These are phyloP conservation scores for Penaeus vannamei DNA, from an alignment of 1,140 invertebrate species.

Conservation along the genomic window DNA sequence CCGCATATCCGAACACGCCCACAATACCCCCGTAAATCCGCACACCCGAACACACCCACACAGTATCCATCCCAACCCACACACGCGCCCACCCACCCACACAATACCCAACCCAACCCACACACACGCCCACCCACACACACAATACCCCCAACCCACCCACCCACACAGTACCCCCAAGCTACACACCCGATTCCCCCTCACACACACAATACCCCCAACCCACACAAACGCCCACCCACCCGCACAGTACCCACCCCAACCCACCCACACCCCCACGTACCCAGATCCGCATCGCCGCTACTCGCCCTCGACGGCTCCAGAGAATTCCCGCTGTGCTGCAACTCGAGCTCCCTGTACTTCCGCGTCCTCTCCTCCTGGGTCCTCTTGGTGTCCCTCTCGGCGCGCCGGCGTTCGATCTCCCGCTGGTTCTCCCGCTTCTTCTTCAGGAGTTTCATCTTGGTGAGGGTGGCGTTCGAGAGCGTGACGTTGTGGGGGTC, in stretches of 20 bases:
- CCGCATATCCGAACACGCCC: too few species aligned
- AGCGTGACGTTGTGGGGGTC: slow-evolving; percentile 62
- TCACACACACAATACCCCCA: too few species aligned
- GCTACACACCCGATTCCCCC: too few species aligned
- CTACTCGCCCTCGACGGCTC: slow-evolving; percentile 48
- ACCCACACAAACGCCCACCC: neutral
- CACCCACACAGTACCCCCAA: neutral
- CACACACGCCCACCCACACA: neutral
- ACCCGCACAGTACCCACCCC: too few species aligned
- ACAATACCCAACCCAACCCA: neutral
- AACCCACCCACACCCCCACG: neutral
- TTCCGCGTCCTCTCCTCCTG: slow-evolving; percentile 69
- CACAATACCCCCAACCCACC: too few species aligned
- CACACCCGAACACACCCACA: too few species aligned
- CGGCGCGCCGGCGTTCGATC: slow-evolving; percentile 70
- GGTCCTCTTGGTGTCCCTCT: slow-evolving; percentile 68
- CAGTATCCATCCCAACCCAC: too few species aligned
- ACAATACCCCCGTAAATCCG: too few species aligned
- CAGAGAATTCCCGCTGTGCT: slow-evolving; percentile 59
- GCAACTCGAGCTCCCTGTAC: slow-evolving; percentile 68
- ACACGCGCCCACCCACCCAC: too few species aligned
- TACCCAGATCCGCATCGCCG: slow-evolving; percentile 43
- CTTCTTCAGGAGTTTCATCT: slow-evolving; percentile 68
- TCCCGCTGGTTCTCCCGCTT: slow-evolving; percentile 69
- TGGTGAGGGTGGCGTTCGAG: slow-evolving; percentile 68